Conservation (phyloP, 2,113 vertebrate species). For the Dasyornis broadbenti region DNA sequence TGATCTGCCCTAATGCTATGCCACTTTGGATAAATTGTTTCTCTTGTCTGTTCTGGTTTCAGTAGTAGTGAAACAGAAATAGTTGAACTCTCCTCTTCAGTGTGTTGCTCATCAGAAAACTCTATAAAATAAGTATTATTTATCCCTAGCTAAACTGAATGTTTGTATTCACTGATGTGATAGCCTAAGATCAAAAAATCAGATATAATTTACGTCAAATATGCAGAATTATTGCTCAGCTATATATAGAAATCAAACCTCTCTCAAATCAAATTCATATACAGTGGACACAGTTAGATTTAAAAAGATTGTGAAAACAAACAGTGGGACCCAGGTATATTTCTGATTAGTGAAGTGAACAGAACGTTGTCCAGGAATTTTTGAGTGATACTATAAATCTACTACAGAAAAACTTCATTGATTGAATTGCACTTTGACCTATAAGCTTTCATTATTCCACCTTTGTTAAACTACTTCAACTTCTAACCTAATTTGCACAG, state of each 20-base stretch:
- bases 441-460: neutral
- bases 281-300: neutral
- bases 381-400: neutral
- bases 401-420: neutral
- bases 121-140: neutral
- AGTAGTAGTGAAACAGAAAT: neutral
- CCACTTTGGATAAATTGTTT: neutral
- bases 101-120: neutral
- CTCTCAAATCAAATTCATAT: neutral
- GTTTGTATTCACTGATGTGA: rapidly evolving
- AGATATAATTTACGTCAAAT: neutral
- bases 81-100: neutral
- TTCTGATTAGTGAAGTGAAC: constrained; percentile 17
- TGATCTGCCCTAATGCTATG: neutral
- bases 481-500: neutral
- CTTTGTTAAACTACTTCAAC: neutral
- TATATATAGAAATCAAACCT: neutral
- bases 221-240: neutral
- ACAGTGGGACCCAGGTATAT: neutral
- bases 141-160: neutral
- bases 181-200: neutral
- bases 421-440: neutral
- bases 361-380: neutral
- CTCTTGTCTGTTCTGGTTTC: neutral
- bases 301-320: neutral